These are phyloP conservation scores for Andricus grossulariae DNA, from an alignment of 1,140 invertebrate genomes.

Conservation along the genomic window DNA sequence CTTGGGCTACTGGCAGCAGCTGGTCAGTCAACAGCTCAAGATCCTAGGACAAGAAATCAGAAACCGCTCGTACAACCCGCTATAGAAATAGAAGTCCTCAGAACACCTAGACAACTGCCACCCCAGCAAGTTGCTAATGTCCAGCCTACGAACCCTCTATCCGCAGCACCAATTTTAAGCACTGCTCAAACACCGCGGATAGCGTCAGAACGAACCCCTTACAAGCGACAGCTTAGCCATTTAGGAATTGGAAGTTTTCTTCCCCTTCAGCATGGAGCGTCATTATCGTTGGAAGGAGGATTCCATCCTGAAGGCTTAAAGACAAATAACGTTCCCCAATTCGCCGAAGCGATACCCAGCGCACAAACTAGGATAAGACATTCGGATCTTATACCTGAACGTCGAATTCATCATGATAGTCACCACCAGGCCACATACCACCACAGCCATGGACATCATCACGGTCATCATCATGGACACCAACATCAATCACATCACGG, in stretches of 20 bases:
- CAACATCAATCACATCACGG: no score
- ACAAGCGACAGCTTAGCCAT: slow-evolving; percentile 59
- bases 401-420: neutral
- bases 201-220: slow-evolving; percentile 48
- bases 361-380: no score
- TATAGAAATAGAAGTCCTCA: slow-evolving; percentile 37
- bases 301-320: neutral
- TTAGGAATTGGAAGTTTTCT: slow-evolving; percentile 42
- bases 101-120: slow-evolving; percentile 41
- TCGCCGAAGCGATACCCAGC: neutral
- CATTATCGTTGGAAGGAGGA: neutral
- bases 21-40: slow-evolving; percentile 4
- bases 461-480: neutral
- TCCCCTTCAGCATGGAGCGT: neutral
- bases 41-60: neutral
- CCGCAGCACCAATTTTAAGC: slow-evolving; percentile 42
- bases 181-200: slow-evolving; percentile 39
- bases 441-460: neutral
- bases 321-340: neutral
- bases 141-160: slow-evolving; percentile 38
- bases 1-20: neutral
- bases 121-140: slow-evolving; percentile 39
- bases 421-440: neutral
- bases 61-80: neutral
- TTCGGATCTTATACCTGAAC: no score